A percentile compares a stretch with the other conserved stretches of the same genome.
phyloP scores from a whole-genome alignment of 1,140 invertebrate genomes.

The Hermetia illucens region DNA sequence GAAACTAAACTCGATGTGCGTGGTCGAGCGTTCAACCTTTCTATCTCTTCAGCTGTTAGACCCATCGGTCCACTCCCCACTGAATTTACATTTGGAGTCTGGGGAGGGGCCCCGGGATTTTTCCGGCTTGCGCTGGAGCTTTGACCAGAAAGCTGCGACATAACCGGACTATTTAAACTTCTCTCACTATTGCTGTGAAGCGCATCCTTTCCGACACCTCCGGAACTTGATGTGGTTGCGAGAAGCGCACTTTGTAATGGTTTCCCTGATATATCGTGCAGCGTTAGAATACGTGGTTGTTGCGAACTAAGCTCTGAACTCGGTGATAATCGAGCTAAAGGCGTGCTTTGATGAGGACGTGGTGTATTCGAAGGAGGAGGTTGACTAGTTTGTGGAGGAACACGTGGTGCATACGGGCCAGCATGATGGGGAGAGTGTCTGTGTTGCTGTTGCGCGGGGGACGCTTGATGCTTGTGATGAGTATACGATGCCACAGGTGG shows the following conservation, averaged over 20 bases:
- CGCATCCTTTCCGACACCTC: slow-evolving; percentile 64
- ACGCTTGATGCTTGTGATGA: slow-evolving; percentile 60
- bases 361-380: slow-evolving; percentile 41
- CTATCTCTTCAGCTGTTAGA: slow-evolving; percentile 82
- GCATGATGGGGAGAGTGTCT: slow-evolving; percentile 54
- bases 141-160: slow-evolving; percentile 74
- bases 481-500: slow-evolving; percentile 52
- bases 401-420: slow-evolving; percentile 48
- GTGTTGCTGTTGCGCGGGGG: slow-evolving; percentile 44
- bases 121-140: slow-evolving; percentile 57
- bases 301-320: slow-evolving; percentile 84
- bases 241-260: slow-evolving; percentile 75
- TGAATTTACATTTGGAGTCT: slow-evolving; percentile 42
- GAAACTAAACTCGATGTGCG: slow-evolving; percentile 79
- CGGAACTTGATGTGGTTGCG: slow-evolving; percentile 74
- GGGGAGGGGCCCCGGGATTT: slow-evolving; percentile 41
- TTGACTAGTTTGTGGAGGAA: slow-evolving; percentile 50
- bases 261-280: slow-evolving; percentile 88
- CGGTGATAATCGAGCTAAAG: slow-evolving; percentile 74
- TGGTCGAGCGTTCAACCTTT: slow-evolving; percentile 74
- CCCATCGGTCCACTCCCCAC: slow-evolving; percentile 55
- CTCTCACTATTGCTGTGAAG: slow-evolving; percentile 78
- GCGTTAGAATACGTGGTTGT: slow-evolving; percentile 76
- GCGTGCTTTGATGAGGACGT: slow-evolving; percentile 69
- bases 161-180: slow-evolving; percentile 78